Percentiles rank a stretch among this genome's conserved stretches.
Conservation (phyloP, 2,888 invertebrate genomes). For the Furcula furcula region DNA sequence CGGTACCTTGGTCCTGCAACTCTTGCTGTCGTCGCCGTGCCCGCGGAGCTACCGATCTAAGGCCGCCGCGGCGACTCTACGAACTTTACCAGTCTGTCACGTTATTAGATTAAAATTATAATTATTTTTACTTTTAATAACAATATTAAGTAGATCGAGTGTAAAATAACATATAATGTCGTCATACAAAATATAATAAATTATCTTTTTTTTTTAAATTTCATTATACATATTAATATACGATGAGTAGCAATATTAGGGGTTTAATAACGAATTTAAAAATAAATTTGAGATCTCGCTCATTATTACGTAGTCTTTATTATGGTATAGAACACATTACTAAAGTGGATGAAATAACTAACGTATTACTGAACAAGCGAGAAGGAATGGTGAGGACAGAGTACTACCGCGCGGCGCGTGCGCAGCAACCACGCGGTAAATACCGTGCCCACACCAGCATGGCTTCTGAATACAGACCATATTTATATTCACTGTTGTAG, state of each 20-base stretch:
- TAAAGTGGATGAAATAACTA: constrained; percentile 76
- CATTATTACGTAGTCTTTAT: constrained; percentile 81
- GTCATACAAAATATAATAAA: constrained; percentile 81
- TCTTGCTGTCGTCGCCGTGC: constrained; percentile 80
- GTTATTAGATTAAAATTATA: constrained; percentile 82
- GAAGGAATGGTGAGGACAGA: constrained; percentile 44
- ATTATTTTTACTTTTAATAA: constrained; percentile 79
- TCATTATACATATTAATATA: constrained; percentile 70
- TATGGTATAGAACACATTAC: constrained; percentile 78
- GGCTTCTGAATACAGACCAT: constrained; percentile 51
- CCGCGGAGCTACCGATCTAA: constrained; percentile 82
- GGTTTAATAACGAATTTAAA: constrained; percentile 77
- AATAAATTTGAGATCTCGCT: constrained; percentile 82
- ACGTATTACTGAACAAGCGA: constrained; percentile 74
- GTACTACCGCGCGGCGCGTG: constrained; percentile 10
- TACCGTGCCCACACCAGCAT: constrained; percentile 20
- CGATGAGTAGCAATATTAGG: constrained; percentile 76
- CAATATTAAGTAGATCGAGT: constrained; percentile 78
- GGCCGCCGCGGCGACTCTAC: constrained; percentile 80
- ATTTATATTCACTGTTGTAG: no score
- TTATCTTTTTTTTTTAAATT: constrained; percentile 77
- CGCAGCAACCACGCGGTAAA: constrained; percentile 5
- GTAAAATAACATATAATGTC: constrained; percentile 79
- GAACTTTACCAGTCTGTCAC: constrained; percentile 82
- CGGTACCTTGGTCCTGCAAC: constrained; percentile 81